Evolutionary conservation across 2,797 vertebrate genomes (phyloP).

Genomic region (Eleutherodactylus coqui): DNA sequence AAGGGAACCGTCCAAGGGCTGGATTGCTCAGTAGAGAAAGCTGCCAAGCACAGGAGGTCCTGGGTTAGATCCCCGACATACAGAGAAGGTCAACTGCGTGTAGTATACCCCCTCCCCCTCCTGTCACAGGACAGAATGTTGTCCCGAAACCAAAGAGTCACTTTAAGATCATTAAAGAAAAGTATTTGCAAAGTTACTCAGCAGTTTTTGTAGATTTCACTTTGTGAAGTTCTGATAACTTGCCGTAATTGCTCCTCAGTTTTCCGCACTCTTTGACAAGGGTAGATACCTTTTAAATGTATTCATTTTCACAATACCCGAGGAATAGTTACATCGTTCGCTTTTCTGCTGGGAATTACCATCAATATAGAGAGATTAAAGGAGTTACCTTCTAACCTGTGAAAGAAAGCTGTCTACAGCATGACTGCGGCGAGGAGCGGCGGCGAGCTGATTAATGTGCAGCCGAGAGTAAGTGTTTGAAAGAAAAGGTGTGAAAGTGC

Average conservation of each 20-base stretch:
- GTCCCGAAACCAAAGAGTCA: not conserved
- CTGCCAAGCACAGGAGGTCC: too few relatives aligned
- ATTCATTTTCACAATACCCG: not conserved
- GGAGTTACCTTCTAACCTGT: constrained; percentile 25
- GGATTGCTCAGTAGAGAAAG: too few relatives aligned
- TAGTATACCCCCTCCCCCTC: too few relatives aligned
- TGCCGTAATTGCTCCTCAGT: not conserved
- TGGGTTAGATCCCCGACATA: too few relatives aligned
- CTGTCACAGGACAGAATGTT: too few relatives aligned
- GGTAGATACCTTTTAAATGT: not conserved
- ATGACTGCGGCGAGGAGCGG: not conserved
- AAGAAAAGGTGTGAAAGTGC: constrained; percentile 40
- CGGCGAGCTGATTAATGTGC: constrained; percentile 27
- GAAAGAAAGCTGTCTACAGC: not conserved
- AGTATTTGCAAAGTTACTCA: not conserved
- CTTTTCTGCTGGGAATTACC: constrained; percentile 4
- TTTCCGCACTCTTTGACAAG: constrained; percentile 8
- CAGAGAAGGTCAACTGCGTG: too few relatives aligned
- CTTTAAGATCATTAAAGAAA: not conserved
- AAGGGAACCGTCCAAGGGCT: too few relatives aligned
- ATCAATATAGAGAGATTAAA: constrained; percentile 14
- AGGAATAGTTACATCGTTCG: not conserved
- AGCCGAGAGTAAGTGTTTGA: constrained; percentile 6
- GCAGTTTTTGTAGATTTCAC: not conserved
- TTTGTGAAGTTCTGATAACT: not conserved